These are phyloP conservation scores for Trichopria drosophilae DNA, from an alignment of 2,888 invertebrate species.

Conservation along the genomic window DNA sequence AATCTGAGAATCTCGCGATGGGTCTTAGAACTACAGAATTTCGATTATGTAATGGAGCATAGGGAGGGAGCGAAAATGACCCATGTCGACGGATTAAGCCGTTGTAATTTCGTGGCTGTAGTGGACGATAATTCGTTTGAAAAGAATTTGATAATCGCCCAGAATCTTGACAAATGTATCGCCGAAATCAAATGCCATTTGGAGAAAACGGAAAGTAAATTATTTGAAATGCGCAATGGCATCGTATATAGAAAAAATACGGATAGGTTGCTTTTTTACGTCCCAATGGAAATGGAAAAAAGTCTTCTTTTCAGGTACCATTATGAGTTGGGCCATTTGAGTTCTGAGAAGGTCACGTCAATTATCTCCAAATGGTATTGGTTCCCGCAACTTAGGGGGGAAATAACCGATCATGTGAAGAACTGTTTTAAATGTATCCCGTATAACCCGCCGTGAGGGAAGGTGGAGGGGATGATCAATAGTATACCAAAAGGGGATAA, in stretches of 20 bases:
- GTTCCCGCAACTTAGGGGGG: conserved; percentile 31
- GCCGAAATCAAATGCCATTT: neutral
- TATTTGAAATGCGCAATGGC: conserved; percentile 8
- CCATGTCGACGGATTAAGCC: too few species aligned
- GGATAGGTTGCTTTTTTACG: conserved; percentile 11
- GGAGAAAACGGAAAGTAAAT: conserved; percentile 1
- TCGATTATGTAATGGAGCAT: too few species aligned
- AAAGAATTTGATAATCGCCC: neutral
- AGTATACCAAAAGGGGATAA: conserved; percentile 7
- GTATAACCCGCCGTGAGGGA: conserved; percentile 3
- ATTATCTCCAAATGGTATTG: conserved; percentile 25
- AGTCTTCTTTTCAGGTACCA: conserved; percentile 21
- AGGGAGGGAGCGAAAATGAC: too few species aligned
- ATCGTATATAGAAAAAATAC: conserved; percentile 1
- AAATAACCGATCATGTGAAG: neutral
- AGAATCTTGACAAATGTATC: conserved; percentile 1
- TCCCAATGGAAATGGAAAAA: conserved; percentile 4
- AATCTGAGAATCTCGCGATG: conserved; percentile 42
- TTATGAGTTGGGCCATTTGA: conserved; percentile 33
- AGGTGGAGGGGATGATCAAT: neutral
- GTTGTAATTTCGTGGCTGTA: conserved; percentile 15
- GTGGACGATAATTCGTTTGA: conserved; percentile 5
- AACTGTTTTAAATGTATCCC: conserved; percentile 12
- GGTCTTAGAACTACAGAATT: too few species aligned
- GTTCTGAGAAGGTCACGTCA: too few species aligned